Percentiles rank a stretch among this genome's conserved stretches.
These are phyloP conservation scores for Drosophila obscura DNA, from an alignment of 1,140 invertebrate genomes.

Conservation along the genomic window DNA sequence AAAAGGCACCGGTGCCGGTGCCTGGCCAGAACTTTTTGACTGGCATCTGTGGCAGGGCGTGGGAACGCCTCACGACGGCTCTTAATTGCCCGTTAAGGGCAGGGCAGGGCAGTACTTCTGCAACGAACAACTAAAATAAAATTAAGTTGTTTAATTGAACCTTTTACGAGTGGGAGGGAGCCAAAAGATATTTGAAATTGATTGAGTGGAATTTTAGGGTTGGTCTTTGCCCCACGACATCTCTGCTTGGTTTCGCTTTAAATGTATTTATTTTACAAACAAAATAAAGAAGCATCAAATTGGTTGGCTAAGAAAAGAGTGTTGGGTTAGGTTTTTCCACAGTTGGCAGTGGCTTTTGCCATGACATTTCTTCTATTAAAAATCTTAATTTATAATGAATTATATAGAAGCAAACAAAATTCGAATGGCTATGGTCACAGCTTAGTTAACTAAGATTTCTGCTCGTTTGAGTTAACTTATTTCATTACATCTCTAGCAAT, in stretches of 20 bases:
- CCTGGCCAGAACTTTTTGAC: conserved; percentile 16
- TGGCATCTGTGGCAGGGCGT: conserved; percentile 26
- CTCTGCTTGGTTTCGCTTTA: no score
- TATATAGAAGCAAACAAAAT: no score
- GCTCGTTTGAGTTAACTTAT: no score
- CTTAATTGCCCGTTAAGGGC: conserved; percentile 33
- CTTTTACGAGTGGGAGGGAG: conserved; percentile 1
- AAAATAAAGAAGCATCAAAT: no score
- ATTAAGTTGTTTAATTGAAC: conserved; percentile 31
- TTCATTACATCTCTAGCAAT: no score
- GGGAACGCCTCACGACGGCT: conserved; percentile 39
- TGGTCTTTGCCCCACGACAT: not conserved
- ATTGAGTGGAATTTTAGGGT: conserved; percentile 20
- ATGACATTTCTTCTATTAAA: not conserved
- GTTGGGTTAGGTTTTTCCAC: no score
- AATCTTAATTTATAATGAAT: not conserved
- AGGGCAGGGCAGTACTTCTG: conserved; percentile 12
- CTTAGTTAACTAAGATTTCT: no score
- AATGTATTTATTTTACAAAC: no score
- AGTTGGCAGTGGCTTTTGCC: no score
- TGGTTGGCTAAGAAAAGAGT: no score
- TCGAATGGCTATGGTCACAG: no score
- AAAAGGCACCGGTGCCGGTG: no score
- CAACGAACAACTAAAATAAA: conserved; percentile 8
- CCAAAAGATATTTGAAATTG: not conserved